Base-by-base conservation (phyloP, 2,888 invertebrate species). In the Phasia obesa region DNA sequence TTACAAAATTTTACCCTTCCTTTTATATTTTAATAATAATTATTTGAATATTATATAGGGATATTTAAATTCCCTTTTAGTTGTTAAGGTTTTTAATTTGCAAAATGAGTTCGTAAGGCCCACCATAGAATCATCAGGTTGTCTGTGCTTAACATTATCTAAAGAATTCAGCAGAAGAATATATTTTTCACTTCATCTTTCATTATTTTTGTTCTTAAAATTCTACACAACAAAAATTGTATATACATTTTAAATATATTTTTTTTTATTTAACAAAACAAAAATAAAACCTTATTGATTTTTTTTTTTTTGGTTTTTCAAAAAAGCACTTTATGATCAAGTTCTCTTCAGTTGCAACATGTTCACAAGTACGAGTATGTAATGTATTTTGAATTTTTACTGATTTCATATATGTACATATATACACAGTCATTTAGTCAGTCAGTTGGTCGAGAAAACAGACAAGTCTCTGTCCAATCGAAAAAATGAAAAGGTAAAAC, bases 141-240 rank as follows among this genome's bases (percentile, higher is more conserved):
- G 49, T 13, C 6, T 19, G 1, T 35, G 35, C 11, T 1, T 42
- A 35, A 15, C 21, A 6, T 0, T 47, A 55, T 53, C 25, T 64
- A 53, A 57, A 53, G 44, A 59, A 73, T 79, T 79, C 71, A 65
- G 73, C 67, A 73, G 59, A 49, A 60, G 42, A 44, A 60, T 64
- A 49, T 44, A 42, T 47, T 73, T 57, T 64, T 42, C 64, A 53
- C 44, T 57, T 70, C 53, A 49, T 71, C 31, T 49, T 64, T 64
- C 47, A 57, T 76, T 44, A 53, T 60, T 13, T 23, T 59, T 62
- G 19, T 62, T 51, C 69, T 67, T 69, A 55, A 44, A 53, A 62
- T 70, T 77, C 70, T 62, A 77, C 77, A 77, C 77, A 77, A 53
- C 69, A 35, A 77, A 69, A 55, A 55, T 53, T n/a, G n/a, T n/a